These are phyloP conservation scores for Steinernema scapterisci DNA, from an alignment of 2,888 invertebrate genomes.

Conservation along the genomic window DNA sequence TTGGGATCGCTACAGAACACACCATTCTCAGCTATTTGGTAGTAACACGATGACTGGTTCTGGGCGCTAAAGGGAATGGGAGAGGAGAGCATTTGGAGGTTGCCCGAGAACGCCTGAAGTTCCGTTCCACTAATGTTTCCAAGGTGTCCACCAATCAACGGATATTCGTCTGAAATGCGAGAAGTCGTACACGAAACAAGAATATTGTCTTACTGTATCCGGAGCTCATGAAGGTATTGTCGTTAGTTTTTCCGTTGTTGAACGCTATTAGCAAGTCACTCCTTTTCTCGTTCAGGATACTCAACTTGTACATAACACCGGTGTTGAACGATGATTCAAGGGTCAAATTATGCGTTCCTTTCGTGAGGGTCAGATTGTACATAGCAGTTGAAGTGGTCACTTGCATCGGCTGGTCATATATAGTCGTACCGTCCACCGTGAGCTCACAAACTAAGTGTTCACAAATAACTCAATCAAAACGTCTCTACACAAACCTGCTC, in stretches of 20 bases:
- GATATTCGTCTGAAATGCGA: background rate
- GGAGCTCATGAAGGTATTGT: background rate
- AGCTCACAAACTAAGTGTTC: background rate
- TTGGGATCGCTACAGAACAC: background rate
- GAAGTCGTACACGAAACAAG: background rate
- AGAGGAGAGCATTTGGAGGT: too few relatives aligned
- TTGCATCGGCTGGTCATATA: background rate
- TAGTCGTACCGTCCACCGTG: background rate
- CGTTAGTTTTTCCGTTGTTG: background rate
- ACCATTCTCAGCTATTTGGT: background rate
- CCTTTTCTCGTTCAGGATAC: background rate
- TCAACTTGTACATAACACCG: conserved; percentile 8
- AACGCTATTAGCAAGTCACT: background rate
- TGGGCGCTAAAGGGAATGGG: background rate
- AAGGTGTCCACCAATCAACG: conserved; percentile 4
- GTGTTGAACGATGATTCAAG: background rate
- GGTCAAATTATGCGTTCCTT: background rate
- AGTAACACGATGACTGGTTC: background rate
- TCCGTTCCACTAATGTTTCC: background rate
- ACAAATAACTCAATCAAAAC: background rate
- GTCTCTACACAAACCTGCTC: background rate
- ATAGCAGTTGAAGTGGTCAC: background rate
- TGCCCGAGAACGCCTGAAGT: too few relatives aligned
- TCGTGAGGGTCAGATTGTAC: background rate
- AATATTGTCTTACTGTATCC: background rate